Conservation (phyloP, 2,113 vertebrate genomes). For the Oreocharis arfaki region DNA sequence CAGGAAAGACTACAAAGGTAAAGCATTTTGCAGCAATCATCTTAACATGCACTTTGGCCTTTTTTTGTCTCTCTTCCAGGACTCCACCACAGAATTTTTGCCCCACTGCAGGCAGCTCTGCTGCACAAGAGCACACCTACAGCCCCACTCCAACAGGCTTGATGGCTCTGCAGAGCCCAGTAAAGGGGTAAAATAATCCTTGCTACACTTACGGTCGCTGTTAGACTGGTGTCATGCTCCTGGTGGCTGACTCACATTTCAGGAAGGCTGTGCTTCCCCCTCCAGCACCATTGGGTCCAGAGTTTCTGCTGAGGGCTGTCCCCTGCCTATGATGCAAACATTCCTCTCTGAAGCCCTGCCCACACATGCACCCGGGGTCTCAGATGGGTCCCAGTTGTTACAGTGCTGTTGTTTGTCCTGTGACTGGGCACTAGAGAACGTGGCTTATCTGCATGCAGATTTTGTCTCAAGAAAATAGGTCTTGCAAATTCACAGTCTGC, state of each 20-base stretch:
- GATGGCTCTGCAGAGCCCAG: neutral
- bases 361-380: rapidly evolving
- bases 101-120: neutral
- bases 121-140: neutral
- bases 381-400: neutral
- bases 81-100: neutral
- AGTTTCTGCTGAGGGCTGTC: neutral
- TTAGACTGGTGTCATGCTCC: neutral
- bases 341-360: neutral
- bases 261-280: neutral
- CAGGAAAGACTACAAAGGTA: neutral
- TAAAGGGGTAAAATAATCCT: neutral
- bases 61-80: neutral
- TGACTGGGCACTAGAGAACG: neutral
- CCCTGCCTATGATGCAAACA: rapidly evolving
- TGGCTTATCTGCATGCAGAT: neutral
- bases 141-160: neutral
- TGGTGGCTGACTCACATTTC: neutral
- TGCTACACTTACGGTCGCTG: neutral
- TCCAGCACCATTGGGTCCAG: neutral
- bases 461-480: neutral
- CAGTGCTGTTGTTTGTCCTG: rapidly evolving
- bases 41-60: neutral
- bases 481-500: neutral
- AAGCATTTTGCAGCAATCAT: neutral